Evolutionary conservation across 2,797 vertebrate genomes (phyloP).

Genomic region (Toxotes lorentzi): DNA sequence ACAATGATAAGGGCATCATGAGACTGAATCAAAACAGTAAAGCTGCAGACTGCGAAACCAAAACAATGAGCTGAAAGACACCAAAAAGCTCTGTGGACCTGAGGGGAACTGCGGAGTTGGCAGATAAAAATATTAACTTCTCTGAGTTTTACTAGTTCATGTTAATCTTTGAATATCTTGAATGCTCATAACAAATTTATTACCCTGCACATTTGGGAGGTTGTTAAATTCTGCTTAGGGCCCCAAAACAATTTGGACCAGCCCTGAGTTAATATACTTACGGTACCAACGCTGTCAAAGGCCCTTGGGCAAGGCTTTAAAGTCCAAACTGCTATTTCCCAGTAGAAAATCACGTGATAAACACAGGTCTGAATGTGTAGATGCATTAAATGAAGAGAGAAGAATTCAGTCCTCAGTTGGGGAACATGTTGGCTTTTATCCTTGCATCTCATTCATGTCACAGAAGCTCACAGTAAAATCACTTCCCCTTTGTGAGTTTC

Average conservation of each 20-base stretch:
- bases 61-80: neutral
- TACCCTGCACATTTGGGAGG: neutral
- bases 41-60: neutral
- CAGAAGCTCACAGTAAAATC: slow-evolving; percentile 24
- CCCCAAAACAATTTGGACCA: too few relatives aligned
- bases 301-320: too few relatives aligned
- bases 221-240: neutral
- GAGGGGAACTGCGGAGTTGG: too few relatives aligned
- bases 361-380: neutral
- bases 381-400: neutral
- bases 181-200: neutral
- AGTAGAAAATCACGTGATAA: neutral
- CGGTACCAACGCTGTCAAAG: too few relatives aligned
- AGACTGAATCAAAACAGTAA: too few relatives aligned
- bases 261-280: too few relatives aligned
- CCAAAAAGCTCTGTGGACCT: neutral
- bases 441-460: slow-evolving; percentile 22
- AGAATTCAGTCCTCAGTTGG: neutral
- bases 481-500: slow-evolving; percentile 16
- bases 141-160: neutral
- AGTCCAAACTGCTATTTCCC: too few relatives aligned
- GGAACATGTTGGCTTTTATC: neutral
- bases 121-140: too few relatives aligned
- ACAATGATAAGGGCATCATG: too few relatives aligned
- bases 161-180: neutral